Base-by-base conservation (phyloP, 2,797 vertebrate genomes). In the Myotis myotis region DNA sequence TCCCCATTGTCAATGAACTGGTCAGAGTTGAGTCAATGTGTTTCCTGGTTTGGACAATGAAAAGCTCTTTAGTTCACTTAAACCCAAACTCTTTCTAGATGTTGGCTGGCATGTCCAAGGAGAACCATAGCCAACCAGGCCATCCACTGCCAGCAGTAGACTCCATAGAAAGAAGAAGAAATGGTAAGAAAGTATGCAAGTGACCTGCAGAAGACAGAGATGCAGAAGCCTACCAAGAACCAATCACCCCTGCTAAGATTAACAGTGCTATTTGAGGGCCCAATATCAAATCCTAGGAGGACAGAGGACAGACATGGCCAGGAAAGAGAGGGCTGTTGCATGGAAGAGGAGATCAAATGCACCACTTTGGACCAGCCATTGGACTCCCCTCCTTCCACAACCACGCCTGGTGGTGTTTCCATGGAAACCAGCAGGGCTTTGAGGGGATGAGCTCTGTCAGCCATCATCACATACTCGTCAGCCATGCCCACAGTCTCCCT, bases 11-110 rank as follows among this genome's bases (percentile, higher is more conserved):
- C 86, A 60, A 3, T 51, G 71, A 74, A 71, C 12, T 66, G 49
- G 82, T 87, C 94, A 64, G 51, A 71, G 57, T 7, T 96, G 97
- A 97, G 87, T 93, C 97, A 71, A 44, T 44, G 64, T 49, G 89
- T 76, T 93, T 68, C 84, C 95, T 84, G 70, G 68, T 76, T 66
- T 85, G 94, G 72, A 95, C 87, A 96, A 93, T 91, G 47, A 91
- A 91, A 91, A 95, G 83, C 41, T 92, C 96, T 96, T 95, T 53
- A 86, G 79, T 36, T 84, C 79, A 25, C 87, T 94, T 79, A 93
- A 79, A 80, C 60, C 62, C 47, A 71, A 89, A 47, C 49, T 72
- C 44, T 9, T 79, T 70, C 84, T 94, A 66, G 68, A 81, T 57
- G 33, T 71, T 60, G 78, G 78, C 0, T 75, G 89, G 89, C n/a